Percentiles rank a stretch among this genome's conserved stretches.
Conservation (phyloP, 1,140 invertebrate species). For the Zaprionus vittiger region DNA sequence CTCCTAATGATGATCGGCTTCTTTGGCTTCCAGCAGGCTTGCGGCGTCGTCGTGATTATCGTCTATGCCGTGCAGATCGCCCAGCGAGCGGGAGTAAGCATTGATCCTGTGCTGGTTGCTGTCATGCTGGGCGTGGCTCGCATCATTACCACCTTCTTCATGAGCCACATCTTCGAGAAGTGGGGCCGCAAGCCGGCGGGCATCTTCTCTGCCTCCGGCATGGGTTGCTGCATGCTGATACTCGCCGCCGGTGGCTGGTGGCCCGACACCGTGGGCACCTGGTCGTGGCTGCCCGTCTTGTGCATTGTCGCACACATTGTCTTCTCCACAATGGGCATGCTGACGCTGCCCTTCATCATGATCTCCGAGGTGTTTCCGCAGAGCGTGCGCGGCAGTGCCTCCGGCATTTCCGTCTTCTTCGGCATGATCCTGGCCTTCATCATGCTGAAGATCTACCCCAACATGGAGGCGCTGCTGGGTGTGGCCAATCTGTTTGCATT, state of each 20-base stretch:
- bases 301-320: conserved; percentile 87
- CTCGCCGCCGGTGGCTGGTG: conserved; percentile 85
- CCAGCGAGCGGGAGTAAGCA: conserved; percentile 85
- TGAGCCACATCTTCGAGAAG: conserved; percentile 86
- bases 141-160: conserved; percentile 86
- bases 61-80: conserved; percentile 90
- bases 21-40: conserved; percentile 92
- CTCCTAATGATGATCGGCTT: conserved; percentile 88
- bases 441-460: conserved; percentile 90
- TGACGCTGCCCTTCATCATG: conserved; percentile 90
- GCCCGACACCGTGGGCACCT: conserved; percentile 50
- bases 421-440: conserved; percentile 90
- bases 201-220: conserved; percentile 87
- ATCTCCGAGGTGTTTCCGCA: conserved; percentile 90
- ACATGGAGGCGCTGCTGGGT: conserved; percentile 86
- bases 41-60: conserved; percentile 91
- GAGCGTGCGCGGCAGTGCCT: conserved; percentile 88
- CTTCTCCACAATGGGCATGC: conserved; percentile 87
- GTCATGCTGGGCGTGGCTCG: conserved; percentile 87
- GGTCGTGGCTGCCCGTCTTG: conserved; percentile 84
- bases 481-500: conserved; percentile 89
- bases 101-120: conserved; percentile 86
- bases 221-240: conserved; percentile 86
- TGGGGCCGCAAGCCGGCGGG: conserved; percentile 86
- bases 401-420: conserved; percentile 87